A percentile compares a stretch with the other conserved stretches of the same genome.
phyloP scores from a whole-genome alignment of 2,888 invertebrate species.

The Argyresthia goedartella region DNA sequence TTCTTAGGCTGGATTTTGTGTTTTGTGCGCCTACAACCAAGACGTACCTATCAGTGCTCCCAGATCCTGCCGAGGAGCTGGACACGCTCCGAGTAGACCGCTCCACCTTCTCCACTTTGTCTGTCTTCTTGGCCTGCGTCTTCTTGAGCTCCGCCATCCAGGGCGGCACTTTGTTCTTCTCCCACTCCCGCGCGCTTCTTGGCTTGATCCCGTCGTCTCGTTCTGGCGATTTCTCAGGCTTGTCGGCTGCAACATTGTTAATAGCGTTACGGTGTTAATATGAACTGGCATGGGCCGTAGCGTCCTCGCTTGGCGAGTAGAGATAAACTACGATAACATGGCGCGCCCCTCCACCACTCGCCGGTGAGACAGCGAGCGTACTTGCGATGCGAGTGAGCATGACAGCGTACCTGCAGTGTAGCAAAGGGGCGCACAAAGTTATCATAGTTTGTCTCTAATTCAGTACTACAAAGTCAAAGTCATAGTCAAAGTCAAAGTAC shows the following conservation, averaged over 20 bases:
- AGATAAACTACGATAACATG: no score
- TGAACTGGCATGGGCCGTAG: not conserved
- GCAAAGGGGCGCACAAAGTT: no score
- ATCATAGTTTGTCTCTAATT: no score
- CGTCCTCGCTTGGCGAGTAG: no score
- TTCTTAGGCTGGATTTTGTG: no score
- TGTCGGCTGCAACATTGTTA: slow-evolving; percentile 23
- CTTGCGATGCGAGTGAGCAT: no score
- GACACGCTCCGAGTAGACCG: slow-evolving; percentile 35
- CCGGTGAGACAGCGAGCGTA: no score
- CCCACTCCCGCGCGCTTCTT: slow-evolving; percentile 75
- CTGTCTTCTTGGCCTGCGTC: slow-evolving; percentile 78
- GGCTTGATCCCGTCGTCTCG: slow-evolving; percentile 68
- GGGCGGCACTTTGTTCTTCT: slow-evolving; percentile 76
- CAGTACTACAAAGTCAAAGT: no score
- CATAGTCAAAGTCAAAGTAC: no score
- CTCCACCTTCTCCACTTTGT: slow-evolving; percentile 35
- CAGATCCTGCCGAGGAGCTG: slow-evolving; percentile 26
- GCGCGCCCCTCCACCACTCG: no score
- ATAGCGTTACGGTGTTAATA: not conserved
- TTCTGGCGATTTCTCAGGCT: slow-evolving; percentile 14
- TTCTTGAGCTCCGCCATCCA: slow-evolving; percentile 88
- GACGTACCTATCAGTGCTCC: slow-evolving; percentile 50
- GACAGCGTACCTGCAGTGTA: no score
- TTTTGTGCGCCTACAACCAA: no score